Evolutionary conservation across 2,113 vertebrate genomes (phyloP).

Genomic region (Dicerorhinus sumatrensis): DNA sequence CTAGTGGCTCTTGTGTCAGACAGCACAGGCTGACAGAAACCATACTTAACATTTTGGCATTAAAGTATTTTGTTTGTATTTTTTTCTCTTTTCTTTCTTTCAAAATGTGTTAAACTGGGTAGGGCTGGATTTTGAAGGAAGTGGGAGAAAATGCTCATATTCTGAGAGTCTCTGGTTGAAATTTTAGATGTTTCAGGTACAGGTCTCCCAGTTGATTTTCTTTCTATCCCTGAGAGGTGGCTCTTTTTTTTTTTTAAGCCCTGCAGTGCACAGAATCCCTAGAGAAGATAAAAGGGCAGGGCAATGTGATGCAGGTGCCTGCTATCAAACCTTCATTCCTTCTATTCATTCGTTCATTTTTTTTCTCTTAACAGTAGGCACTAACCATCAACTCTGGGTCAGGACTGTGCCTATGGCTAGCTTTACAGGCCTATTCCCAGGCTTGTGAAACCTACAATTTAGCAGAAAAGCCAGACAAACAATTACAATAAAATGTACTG

Average conservation of each 20-base stretch:
- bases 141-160: background rate
- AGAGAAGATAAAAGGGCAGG: background rate
- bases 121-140: background rate
- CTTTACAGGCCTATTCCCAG: background rate
- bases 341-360: background rate
- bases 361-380: background rate
- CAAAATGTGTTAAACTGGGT: background rate
- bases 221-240: background rate
- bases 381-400: background rate
- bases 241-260: background rate
- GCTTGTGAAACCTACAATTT: background rate
- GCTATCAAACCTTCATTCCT: background rate
- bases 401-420: background rate
- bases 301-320: background rate
- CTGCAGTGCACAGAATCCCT: background rate
- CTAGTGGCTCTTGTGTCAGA: background rate
- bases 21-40: background rate
- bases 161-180: background rate
- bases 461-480: constrained; percentile 24
- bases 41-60: background rate
- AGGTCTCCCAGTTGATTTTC: background rate
- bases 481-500: background rate
- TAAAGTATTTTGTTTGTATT: background rate
- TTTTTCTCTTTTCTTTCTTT: background rate
- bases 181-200: background rate